Percentiles rank a stretch among this genome's conserved stretches.
These are phyloP conservation scores for Helleia helle DNA, from an alignment of 2,888 invertebrate species.

Conservation along the genomic window DNA sequence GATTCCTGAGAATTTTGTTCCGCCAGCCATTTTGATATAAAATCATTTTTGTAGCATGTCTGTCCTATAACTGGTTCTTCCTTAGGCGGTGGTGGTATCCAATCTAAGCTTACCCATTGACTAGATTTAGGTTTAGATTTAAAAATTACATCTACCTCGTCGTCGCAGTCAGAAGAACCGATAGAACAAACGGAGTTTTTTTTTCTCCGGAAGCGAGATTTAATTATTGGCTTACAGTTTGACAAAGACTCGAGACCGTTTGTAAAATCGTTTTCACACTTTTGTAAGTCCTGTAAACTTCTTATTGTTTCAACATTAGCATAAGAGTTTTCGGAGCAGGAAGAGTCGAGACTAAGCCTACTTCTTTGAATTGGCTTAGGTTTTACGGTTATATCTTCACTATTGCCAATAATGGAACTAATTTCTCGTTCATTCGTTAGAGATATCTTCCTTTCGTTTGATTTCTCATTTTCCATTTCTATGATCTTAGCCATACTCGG, in stretches of 20 bases:
- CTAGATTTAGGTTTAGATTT: constrained; percentile 74
- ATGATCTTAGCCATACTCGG: constrained; percentile 67
- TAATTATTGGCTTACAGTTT: constrained; percentile 44
- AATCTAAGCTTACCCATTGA: constrained; percentile 72
- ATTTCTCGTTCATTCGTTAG: constrained; percentile 66
- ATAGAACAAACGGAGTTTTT: constrained; percentile 70
- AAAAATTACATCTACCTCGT: constrained; percentile 70
- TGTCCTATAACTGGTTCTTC: constrained; percentile 67
- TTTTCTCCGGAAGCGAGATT: constrained; percentile 61
- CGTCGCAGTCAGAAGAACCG: constrained; percentile 69
- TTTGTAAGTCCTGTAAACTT: constrained; percentile 70
- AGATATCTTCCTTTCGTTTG: constrained; percentile 64
- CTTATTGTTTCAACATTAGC: constrained; percentile 68
- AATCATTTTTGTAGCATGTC: constrained; percentile 72
- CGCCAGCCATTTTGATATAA: constrained; percentile 69
- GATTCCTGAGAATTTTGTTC: constrained; percentile 65
- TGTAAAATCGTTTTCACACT: constrained; percentile 50
- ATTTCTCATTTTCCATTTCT: constrained; percentile 68
- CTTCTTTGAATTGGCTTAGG: constrained; percentile 53
- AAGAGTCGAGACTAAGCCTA: constrained; percentile 69
- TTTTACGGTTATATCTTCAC: constrained; percentile 51
- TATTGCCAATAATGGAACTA: constrained; percentile 45
- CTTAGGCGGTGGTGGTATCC: constrained; percentile 67
- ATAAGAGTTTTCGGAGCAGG: constrained; percentile 73
- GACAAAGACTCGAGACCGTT: constrained; percentile 45